Base-by-base conservation (phyloP, 1,140 invertebrate genomes). In the Diprion similis region DNA sequence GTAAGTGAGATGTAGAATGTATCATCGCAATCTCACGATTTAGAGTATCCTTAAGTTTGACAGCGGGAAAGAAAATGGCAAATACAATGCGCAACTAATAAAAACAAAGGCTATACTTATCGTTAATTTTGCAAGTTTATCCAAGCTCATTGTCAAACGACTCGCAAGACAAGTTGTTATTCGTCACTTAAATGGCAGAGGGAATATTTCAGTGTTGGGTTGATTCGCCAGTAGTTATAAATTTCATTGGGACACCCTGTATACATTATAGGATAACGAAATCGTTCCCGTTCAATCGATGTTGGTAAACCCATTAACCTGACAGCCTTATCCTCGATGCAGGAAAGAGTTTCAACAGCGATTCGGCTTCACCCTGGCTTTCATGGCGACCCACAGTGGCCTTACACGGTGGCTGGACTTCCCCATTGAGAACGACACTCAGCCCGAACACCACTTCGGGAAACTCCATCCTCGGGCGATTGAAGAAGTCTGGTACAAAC, bases 401-500 rank as follows among this genome's bases (percentile, higher is more conserved):
- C 89, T 98, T 0, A 95, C 95, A 0, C 89, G 96, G 71, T 97
- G 96, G 95, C 92, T 95, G 81, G 95, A 94, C 71, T 94, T 94
- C 78, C 90, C 91, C 7, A 11, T 81, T n/a, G 82, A 87, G 8
- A 80, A 86, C 0, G 19, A 65, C 0, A 71, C 76, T 37, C 69
- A 78, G 8, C 75, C 80, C 0, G 80, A 84, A 0, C 82, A 88
- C 45, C 86, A 87, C 59, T 88, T 88, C 65, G 86, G 85, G 66
- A 82, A 81, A 10, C 68, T 85, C 67, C 81, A 88, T 72, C 77
- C 85, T 1, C 80, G 91, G 70, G 94, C 97, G 1, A 97, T 96
- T 65, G 96, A 98, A 83, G 96, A 98, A 84, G 90, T 96, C 9
- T 98, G 96, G 95, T 99, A 99, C 84, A 93, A 93, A 77, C 90